phyloP scores from a whole-genome alignment of 2,797 vertebrate species.

The Notamacropus eugenii region DNA sequence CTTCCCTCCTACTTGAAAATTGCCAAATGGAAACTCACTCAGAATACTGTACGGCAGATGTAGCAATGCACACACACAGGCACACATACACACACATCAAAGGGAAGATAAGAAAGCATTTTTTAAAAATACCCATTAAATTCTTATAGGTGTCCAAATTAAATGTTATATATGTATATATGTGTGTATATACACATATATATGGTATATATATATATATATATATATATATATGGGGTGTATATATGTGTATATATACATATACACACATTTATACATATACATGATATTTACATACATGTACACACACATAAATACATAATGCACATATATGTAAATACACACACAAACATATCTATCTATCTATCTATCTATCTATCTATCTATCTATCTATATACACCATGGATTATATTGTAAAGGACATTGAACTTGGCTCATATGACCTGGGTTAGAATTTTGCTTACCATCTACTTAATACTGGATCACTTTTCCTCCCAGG shows the following conservation, averaged over 20 bases:
- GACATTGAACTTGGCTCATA: neutral
- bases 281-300: too few species aligned
- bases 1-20: neutral
- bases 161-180: neutral
- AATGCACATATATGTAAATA: too few species aligned
- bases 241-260: too few species aligned
- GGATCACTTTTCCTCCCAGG: neutral
- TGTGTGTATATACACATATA: too few species aligned
- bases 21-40: slow-evolving; percentile 26
- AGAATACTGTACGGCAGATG: neutral
- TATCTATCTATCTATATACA: too few species aligned
- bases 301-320: too few species aligned
- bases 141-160: neutral
- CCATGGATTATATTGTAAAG: neutral
- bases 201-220: too few species aligned
- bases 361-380: too few species aligned
- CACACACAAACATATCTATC: too few species aligned
- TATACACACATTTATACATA: too few species aligned
- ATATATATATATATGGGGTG: too few species aligned
- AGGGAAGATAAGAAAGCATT: neutral
- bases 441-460: neutral
- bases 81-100: neutral
- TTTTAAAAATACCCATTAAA: neutral
- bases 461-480: neutral
- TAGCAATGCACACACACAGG: too few species aligned